Evolutionary conservation across 2,888 invertebrate species (phyloP), one percentile per base, ranked within the genome.

Genomic region (Rugalucina vietnamica): DNA sequence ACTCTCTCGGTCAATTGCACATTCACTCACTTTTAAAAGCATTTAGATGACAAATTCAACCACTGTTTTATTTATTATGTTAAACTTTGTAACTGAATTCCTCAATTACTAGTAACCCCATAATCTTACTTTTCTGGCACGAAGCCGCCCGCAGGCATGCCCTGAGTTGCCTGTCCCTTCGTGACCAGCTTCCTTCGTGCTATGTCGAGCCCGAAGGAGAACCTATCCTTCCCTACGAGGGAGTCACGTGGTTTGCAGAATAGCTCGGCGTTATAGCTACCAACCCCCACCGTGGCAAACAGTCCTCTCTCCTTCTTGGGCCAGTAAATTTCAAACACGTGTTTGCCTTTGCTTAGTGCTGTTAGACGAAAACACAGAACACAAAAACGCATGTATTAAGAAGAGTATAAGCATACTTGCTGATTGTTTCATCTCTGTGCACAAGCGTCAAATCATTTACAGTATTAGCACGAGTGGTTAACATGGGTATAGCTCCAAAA

Each of bases 261-360:
- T 50, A 88, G 36, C 12, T 81, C 79, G 27, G 88, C 88, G 3
- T 82, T 37, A 12, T 81, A 60, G 27, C 82, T 76, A 18, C 86
- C 88, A 4, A 88, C 88, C 4, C 88, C 88, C 0, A 86, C 81
- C 0, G 85, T 79, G 57, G 88, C 88, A 27, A 70, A 27, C 34
- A 79, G 78, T 4, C 84, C 82, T 1, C 88, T 84, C 14, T 27
- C 34, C 1, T 37, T 24, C 0, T 14, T 32, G 0, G 85, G 84
- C 88, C 88, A 88, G 65, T 71, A 76, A 18, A 88, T 84, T 73
- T 88, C 88, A 49, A 88, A 88, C 50, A 88, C 82, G 70, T 88
- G 88, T 29, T 88, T 88, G 12, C 88, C 88, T 70, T 81, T 87
- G 34, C 73, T 27, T 21, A 87, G 54, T 4, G 87, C 87, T 87